These are phyloP conservation scores for Drosophila bocqueti DNA, from an alignment of 1,140 invertebrate species.

Conservation along the genomic window DNA sequence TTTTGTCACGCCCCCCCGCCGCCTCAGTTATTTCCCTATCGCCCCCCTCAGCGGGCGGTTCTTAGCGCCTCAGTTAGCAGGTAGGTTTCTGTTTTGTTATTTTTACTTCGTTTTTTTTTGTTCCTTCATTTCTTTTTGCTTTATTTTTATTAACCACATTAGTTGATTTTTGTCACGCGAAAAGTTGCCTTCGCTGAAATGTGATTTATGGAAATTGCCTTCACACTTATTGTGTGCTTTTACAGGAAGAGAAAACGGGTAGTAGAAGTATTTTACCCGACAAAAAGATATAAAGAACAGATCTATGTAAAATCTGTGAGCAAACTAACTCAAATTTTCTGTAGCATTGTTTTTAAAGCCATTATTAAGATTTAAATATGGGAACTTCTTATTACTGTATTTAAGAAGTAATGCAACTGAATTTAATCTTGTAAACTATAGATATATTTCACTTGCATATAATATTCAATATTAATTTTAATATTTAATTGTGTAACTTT, in stretches of 20 bases:
- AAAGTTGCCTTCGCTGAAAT: constrained; percentile 67
- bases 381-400: too few species aligned
- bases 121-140: constrained; percentile 12
- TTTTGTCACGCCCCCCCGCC: constrained; percentile 56
- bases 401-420: background rate
- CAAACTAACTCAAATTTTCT: too few species aligned
- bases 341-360: too few species aligned
- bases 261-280: background rate
- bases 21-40: background rate
- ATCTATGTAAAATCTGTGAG: background rate
- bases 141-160: constrained; percentile 80
- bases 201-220: constrained; percentile 78
- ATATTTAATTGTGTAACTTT: background rate
- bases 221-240: constrained; percentile 54
- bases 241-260: constrained; percentile 1
- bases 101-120: constrained; percentile 8
- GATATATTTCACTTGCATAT: background rate
- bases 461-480: background rate
- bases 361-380: background rate
- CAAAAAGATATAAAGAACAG: background rate
- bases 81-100: constrained; percentile 28
- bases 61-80: constrained; percentile 42
- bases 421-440: background rate
- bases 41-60: constrained; percentile 23
- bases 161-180: constrained; percentile 83